phyloP scores from a whole-genome alignment of 2,888 invertebrate species.

The Heliothis peltigera region DNA sequence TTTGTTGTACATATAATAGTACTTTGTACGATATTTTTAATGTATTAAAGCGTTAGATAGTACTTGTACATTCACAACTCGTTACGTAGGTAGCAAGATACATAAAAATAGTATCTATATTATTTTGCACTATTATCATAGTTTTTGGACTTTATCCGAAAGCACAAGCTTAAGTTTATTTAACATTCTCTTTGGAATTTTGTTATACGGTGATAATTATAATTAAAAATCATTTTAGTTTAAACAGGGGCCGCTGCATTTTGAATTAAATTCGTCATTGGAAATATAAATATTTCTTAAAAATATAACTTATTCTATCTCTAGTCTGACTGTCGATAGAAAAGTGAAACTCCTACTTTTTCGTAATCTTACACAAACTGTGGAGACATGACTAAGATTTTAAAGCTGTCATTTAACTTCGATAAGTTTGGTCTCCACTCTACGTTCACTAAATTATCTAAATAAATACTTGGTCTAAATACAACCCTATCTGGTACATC shows the following conservation, averaged over 20 bases:
- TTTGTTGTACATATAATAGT: slow-evolving; percentile 51
- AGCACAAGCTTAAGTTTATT: slow-evolving; percentile 28
- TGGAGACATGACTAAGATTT: slow-evolving; percentile 65
- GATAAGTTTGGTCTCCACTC: slow-evolving; percentile 60
- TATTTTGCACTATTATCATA: slow-evolving; percentile 48
- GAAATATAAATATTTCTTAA: slow-evolving; percentile 58
- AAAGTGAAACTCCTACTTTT: slow-evolving; percentile 50
- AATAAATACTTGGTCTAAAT: slow-evolving; percentile 84
- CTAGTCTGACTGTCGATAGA: slow-evolving; percentile 79
- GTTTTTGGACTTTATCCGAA: slow-evolving; percentile 64
- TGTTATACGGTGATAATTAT: slow-evolving; percentile 5
- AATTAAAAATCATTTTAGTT: slow-evolving; percentile 7
- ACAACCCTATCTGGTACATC: slow-evolving; percentile 77
- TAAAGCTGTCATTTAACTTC: slow-evolving; percentile 67
- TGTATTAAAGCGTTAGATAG: slow-evolving; percentile 50
- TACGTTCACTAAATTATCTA: slow-evolving; percentile 72
- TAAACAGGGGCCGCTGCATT: slow-evolving; percentile 59
- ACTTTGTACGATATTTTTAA: slow-evolving; percentile 52
- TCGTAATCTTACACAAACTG: slow-evolving; percentile 57
- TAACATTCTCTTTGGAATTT: slow-evolving; percentile 51
- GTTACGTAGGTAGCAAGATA: slow-evolving; percentile 59
- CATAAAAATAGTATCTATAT: slow-evolving; percentile 47
- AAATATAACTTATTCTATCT: slow-evolving; percentile 65
- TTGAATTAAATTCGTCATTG: slow-evolving; percentile 66
- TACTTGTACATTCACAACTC: slow-evolving; percentile 61